These are phyloP conservation scores for Protophormia terraenovae DNA, from an alignment of 2,888 invertebrate genomes.

Conservation along the genomic window DNA sequence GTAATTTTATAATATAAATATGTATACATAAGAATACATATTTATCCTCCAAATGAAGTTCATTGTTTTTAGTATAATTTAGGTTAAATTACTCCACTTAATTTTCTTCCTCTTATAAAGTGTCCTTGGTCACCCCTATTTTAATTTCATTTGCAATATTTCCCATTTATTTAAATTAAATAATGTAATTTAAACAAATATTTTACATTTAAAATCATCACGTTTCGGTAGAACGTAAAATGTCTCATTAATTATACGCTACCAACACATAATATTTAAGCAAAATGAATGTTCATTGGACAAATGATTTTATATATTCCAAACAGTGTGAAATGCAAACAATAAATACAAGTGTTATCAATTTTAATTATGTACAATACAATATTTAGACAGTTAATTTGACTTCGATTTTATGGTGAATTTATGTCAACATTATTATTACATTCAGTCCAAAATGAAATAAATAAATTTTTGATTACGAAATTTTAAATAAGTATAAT, in stretches of 20 bases:
- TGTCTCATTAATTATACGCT: constrained; percentile 13
- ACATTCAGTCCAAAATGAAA: background rate
- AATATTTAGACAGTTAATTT: constrained; percentile 51
- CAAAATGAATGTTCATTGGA: background rate
- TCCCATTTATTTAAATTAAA: constrained; percentile 17
- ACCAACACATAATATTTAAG: background rate
- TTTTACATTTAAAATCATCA: background rate
- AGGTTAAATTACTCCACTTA: background rate
- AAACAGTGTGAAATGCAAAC: background rate
- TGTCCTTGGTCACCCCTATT: background rate
- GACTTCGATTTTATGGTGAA: constrained; percentile 40
- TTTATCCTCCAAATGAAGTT: background rate
- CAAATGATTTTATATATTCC: background rate
- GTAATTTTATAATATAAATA: background rate
- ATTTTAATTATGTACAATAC: constrained; percentile 36
- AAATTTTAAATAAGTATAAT: background rate
- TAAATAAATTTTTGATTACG: background rate
- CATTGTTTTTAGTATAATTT: background rate
- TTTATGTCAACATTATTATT: constrained; percentile 26
- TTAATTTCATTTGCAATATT: background rate
- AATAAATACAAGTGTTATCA: constrained; percentile 31
- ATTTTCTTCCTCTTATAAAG: background rate
- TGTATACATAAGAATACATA: background rate
- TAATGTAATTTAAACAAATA: constrained; percentile 1
- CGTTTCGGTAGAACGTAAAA: constrained; percentile 11